These are phyloP conservation scores for Sarcophaga caerulescens DNA, from an alignment of 2,888 invertebrate species.

Conservation along the genomic window DNA sequence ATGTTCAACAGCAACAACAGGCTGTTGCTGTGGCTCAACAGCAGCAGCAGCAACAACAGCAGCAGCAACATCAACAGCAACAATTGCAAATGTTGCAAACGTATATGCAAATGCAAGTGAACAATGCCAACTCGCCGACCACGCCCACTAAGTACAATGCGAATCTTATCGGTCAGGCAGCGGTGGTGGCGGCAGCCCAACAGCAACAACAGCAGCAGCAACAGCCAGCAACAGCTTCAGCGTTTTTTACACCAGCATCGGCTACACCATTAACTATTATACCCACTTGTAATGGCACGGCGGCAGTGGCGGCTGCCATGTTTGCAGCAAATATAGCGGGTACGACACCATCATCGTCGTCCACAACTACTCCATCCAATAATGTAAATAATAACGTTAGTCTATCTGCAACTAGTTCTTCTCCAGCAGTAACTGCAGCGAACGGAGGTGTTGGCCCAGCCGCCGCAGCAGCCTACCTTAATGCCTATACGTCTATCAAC, in stretches of 20 bases:
- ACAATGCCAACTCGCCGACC: conserved; percentile 75
- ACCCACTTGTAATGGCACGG: conserved; percentile 75
- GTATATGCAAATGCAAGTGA: conserved; percentile 79
- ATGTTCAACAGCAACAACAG: conserved; percentile 71
- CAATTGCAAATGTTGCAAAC: conserved; percentile 79
- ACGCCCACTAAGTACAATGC: conserved; percentile 75
- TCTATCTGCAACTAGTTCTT: conserved; percentile 80
- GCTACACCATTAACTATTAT: conserved; percentile 77
- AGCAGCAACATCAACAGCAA: conserved; percentile 76
- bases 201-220: conserved; percentile 68
- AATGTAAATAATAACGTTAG: conserved; percentile 81
- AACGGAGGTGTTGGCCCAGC: conserved; percentile 54
- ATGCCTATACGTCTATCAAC: conserved; percentile 50
- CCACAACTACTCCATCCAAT: conserved; percentile 76
- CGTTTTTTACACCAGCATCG: conserved; percentile 74
- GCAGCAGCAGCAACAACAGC: conserved; percentile 76
- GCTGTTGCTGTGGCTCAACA: conserved; percentile 73
- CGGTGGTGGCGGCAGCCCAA: conserved; percentile 61
- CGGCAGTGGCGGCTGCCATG: conserved; percentile 75
- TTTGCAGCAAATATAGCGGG: conserved; percentile 76
- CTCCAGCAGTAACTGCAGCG: conserved; percentile 73
- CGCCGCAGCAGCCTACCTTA: conserved; percentile 22
- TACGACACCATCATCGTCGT: conserved; percentile 71
- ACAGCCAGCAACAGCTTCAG: conserved; percentile 52
- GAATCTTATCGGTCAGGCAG: conserved; percentile 53